Percentiles rank a stretch among this genome's conserved stretches.
Evolutionary conservation across 64 coral and sea anemone species (phyloP).

Genomic region (Dendrophyllia cribrosa): DNA sequence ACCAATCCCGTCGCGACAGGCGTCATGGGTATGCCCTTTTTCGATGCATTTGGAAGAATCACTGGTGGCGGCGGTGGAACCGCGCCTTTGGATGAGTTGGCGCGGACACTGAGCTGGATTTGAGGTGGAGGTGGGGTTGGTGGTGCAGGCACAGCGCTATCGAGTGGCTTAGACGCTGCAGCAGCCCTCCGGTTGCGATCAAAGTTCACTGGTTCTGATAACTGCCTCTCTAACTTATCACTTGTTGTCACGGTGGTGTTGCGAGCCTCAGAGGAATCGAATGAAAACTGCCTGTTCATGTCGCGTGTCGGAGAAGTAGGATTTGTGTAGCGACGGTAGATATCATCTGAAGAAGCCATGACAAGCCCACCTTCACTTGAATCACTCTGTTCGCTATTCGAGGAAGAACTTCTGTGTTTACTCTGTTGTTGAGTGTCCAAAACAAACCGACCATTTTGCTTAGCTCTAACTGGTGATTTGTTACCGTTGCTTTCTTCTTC

Average conservation of each 20-base stretch:
- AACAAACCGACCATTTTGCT: neutral
- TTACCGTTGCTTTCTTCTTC: conserved; percentile 14
- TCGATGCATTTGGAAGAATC: neutral
- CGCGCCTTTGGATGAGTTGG: neutral
- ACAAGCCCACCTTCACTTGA: neutral
- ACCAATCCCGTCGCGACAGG: conserved; percentile 43
- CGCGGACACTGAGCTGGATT: neutral
- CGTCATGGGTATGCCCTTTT: conserved; percentile 1
- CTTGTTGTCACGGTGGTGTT: neutral
- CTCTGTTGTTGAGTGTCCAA: neutral
- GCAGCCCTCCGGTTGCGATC: neutral
- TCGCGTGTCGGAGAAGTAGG: conserved; percentile 8
- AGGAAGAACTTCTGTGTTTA: neutral
- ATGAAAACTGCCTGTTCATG: conserved; percentile 23
- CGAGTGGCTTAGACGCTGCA: neutral
- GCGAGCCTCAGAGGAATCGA: conserved; percentile 14
- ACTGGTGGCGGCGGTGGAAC: conserved; percentile 5
- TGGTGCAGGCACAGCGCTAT: neutral
- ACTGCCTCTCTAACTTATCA: conserved; percentile 14
- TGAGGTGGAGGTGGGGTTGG: neutral
- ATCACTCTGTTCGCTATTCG: neutral
- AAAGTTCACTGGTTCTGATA: conserved; percentile 12
- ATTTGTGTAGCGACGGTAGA: neutral
- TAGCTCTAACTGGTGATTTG: neutral
- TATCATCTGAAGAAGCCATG: neutral